Base-by-base conservation (phyloP, 2,113 vertebrate genomes). In the Gobio gobio region DNA sequence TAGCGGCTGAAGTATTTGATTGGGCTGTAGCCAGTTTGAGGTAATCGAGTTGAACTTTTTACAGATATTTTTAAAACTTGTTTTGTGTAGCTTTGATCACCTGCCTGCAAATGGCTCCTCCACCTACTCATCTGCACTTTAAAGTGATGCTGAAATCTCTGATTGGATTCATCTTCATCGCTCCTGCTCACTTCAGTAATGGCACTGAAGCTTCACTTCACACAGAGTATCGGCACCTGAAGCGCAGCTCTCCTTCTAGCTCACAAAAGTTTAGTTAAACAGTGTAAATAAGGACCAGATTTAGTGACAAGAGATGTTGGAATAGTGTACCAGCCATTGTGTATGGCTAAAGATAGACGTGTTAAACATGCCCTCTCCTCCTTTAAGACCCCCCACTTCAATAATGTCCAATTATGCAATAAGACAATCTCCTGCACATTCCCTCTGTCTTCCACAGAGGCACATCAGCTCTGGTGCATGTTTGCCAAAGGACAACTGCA, bases 121-220 rank as follows among this genome's bases (percentile, higher is more conserved):
- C 78, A 80, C 78, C 40, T 63, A 45, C 58, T 63, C 59, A 80
- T 64, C 58, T 80, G 40, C 78, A 64, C 78, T 80, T 80, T 63
- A 64, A 80, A 80, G 78, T 80, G 43, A 64, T 78, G 76, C 56
- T 24, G 33, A 43, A 78, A 16, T 45, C 33, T 43, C 76, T 78
- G 22, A 54, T 77, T 77, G 75, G 56, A 61, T n/a, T 78, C 54
- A 43, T 78, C 33, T n/a, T 78, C 54, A 43, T 78, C 33, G 20
- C 33, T 59, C 33, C 4, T 26, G 12, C 36, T 78, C 76, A 2
- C n/a, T 80, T 20, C 6, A 80, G 59, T 80, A 64, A 64, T 64
- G 6, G 40, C 78, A 45, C 40, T 26, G 78, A 63, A 56, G 78
- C n/a, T 47, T 47, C 40, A 64, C 58, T 80, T 80, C 40, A 61